These are phyloP conservation scores for Ascidia mentula DNA, from an alignment of 23 tunicate genomes.

Conservation along the genomic window DNA sequence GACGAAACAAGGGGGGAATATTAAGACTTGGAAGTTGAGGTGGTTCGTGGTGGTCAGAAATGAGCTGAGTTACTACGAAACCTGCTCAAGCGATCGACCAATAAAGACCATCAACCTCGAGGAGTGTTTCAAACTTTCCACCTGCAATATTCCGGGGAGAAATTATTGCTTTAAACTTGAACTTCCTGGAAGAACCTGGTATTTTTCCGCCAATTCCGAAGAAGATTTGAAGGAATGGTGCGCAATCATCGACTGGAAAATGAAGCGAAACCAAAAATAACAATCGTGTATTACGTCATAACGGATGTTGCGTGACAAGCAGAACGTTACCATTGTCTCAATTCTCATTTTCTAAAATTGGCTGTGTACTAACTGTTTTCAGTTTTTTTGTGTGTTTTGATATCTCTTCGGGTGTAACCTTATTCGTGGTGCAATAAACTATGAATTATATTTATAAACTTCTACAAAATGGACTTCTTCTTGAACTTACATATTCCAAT, in stretches of 20 bases:
- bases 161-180: constrained; percentile 53
- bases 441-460: too few species aligned
- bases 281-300: background rate
- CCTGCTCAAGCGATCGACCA: constrained; percentile 42
- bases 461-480: too few species aligned
- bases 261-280: constrained; percentile 28
- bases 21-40: constrained; percentile 86
- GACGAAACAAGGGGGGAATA: constrained; percentile 59
- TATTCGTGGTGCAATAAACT: too few species aligned
- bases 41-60: constrained; percentile 87
- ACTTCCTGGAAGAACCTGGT: constrained; percentile 70
- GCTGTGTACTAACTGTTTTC: too few species aligned
- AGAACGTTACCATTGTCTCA: background rate
- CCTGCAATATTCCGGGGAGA: constrained; percentile 44
- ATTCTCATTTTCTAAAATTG: too few species aligned
- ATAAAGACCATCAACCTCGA: constrained; percentile 63
- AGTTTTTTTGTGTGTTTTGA: too few species aligned
- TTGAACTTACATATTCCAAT: too few species aligned
- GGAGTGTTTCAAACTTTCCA: constrained; percentile 36
- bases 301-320: background rate
- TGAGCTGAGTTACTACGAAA: constrained; percentile 83
- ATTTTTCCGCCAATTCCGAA: constrained; percentile 40
- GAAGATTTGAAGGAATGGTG: constrained; percentile 64
- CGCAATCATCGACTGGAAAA: constrained; percentile 53
- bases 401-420: too few species aligned